Evolutionary conservation across 2,797 vertebrate genomes (phyloP).

Genomic region (Poeciliopsis paucimaculata): DNA sequence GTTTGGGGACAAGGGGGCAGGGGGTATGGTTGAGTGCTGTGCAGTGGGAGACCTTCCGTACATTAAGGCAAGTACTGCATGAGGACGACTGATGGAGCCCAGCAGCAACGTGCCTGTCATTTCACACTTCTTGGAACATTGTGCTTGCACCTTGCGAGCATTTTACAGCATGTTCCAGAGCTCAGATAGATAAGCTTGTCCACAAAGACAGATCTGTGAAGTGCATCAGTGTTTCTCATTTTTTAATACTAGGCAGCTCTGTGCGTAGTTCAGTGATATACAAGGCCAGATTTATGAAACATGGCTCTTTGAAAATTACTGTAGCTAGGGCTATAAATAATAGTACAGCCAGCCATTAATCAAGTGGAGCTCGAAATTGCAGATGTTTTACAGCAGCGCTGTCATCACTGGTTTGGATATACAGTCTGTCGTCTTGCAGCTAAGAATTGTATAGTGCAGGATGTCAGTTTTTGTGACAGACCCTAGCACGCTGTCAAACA

Average conservation of each 20-base stretch:
- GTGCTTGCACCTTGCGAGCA: constrained; percentile 44
- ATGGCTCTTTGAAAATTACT: constrained; percentile 29
- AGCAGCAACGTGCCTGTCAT: constrained; percentile 48
- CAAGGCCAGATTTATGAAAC: constrained; percentile 48
- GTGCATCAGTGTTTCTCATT: constrained; percentile 43
- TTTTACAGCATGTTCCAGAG: constrained; percentile 42
- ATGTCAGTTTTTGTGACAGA: constrained; percentile 41
- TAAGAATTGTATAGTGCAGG: constrained; percentile 20
- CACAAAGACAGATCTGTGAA: constrained; percentile 49
- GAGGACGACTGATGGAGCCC: constrained; percentile 56
- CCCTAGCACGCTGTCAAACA: constrained; percentile 28
- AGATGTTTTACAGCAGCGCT: constrained; percentile 24
- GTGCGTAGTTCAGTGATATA: constrained; percentile 42
- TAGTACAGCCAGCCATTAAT: constrained; percentile 43
- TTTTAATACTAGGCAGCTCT: constrained; percentile 46
- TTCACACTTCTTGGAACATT: constrained; percentile 51
- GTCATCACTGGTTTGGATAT: constrained; percentile 36
- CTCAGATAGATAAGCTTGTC: constrained; percentile 57
- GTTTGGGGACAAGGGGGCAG: constrained; percentile 48
- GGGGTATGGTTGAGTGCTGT: constrained; percentile 24
- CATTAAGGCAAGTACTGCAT: constrained; percentile 46
- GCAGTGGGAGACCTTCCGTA: constrained; percentile 41
- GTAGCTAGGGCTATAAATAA: constrained; percentile 53
- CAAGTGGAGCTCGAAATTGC: constrained; percentile 38
- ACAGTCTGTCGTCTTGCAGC: constrained; percentile 23